Evolutionary conservation across 1,140 invertebrate species (phyloP).

Genomic region (Augochlora pura): DNA sequence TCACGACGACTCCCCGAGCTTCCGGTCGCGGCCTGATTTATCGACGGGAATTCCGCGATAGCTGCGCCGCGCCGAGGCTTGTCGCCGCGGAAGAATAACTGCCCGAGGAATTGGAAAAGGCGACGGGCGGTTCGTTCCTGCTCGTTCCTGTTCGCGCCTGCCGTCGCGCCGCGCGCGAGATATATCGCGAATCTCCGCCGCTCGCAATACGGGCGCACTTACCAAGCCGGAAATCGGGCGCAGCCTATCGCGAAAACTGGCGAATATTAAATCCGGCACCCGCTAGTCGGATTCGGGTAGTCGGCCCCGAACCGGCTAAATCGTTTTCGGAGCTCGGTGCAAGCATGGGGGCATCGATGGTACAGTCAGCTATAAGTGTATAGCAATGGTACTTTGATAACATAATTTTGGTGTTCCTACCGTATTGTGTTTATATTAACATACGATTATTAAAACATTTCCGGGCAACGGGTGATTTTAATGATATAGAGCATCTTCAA

Average conservation of each 20-base stretch:
- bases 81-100: conserved; percentile 40
- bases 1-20: conserved; percentile 24
- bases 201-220: too few relatives aligned
- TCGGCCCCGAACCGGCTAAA: too few relatives aligned
- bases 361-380: too few relatives aligned
- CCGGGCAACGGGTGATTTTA: too few relatives aligned
- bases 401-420: too few relatives aligned
- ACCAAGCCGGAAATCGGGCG: conserved; percentile 15
- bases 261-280: conserved; percentile 14
- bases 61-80: conserved; percentile 16
- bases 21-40: conserved; percentile 26
- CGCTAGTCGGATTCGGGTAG: too few relatives aligned
- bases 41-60: conserved; percentile 31
- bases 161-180: neutral
- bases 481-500: too few relatives aligned
- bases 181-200: neutral
- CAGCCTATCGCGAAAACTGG: conserved; percentile 11
- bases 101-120: conserved; percentile 31
- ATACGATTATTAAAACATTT: too few relatives aligned
- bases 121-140: conserved; percentile 3
- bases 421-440: too few relatives aligned
- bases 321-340: too few relatives aligned
- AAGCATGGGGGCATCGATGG: too few relatives aligned
- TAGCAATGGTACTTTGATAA: too few relatives aligned
- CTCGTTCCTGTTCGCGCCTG: conserved; percentile 13